Evolutionary conservation across 2,888 invertebrate species (phyloP).

Genomic region (Rotaria magnacalcarata): DNA sequence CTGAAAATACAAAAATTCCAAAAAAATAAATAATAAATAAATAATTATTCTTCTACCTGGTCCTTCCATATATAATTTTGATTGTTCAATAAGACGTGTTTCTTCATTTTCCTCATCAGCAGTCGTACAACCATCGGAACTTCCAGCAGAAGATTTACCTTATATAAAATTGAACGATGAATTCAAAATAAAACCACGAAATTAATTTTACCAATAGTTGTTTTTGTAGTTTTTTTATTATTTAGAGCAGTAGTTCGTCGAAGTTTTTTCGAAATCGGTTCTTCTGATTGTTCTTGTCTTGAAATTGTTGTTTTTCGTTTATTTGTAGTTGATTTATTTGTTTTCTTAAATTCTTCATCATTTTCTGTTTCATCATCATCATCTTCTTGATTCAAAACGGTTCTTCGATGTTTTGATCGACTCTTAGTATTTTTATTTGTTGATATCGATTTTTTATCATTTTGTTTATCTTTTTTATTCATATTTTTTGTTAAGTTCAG

Average conservation of each 20-base stretch:
- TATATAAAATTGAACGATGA: neutral
- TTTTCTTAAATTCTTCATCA: neutral
- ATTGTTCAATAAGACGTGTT: conserved; percentile 24
- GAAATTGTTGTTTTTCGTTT: neutral
- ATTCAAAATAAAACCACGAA: neutral
- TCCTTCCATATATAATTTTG: conserved; percentile 27
- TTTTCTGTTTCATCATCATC: conserved; percentile 25
- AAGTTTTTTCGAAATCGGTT: neutral
- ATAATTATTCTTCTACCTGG: neutral
- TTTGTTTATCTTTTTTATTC: conserved; percentile 10
- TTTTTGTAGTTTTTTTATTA: neutral
- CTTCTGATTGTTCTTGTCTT: neutral
- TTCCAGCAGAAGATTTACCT: conserved; percentile 1
- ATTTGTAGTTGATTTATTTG: neutral
- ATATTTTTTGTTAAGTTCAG: neutral
- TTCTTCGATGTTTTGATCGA: neutral
- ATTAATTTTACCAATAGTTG: neutral
- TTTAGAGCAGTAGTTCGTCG: neutral
- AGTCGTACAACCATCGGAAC: conserved; percentile 18
- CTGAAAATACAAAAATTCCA: neutral
- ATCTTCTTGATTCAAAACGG: neutral
- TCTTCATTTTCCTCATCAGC: conserved; percentile 8
- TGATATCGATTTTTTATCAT: neutral
- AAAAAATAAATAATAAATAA: neutral
- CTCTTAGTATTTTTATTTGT: neutral